Conservation (phyloP, 2,113 vertebrate species). For the Salminus brasiliensis region DNA sequence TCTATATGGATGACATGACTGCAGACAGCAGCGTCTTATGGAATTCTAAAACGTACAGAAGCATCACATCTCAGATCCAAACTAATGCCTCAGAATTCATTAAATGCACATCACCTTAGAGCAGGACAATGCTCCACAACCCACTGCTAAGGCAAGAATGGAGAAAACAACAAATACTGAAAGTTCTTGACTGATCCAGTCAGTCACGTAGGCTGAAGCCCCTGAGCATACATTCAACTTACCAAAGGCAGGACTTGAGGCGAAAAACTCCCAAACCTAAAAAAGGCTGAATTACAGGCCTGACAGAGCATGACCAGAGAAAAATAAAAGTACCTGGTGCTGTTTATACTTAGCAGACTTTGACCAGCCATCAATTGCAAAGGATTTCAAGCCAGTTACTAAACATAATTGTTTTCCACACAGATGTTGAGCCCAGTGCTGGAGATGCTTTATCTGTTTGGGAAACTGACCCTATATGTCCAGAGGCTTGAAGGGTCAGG, state of each 20-base stretch:
- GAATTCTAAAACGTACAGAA: not conserved
- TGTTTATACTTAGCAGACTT: not conserved
- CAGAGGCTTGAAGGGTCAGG: no score
- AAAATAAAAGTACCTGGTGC: not conserved
- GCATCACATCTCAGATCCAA: not conserved
- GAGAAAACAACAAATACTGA: not conserved
- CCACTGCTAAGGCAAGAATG: not conserved
- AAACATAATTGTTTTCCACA: not conserved
- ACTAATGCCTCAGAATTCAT: no score
- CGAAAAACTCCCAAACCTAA: not conserved
- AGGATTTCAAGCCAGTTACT: not conserved
- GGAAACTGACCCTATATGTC: no score
- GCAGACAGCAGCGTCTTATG: not conserved
- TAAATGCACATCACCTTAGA: not conserved
- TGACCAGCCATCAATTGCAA: not conserved
- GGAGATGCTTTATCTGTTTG: no score
- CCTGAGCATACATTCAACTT: conserved; percentile 1
- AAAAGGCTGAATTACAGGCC: not conserved
- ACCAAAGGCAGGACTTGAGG: not conserved
- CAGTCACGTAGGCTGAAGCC: not conserved
- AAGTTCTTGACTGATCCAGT: not conserved
- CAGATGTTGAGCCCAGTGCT: no score
- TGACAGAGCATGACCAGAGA: not conserved
- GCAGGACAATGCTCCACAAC: not conserved
- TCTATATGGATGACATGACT: not conserved